Conservation (phyloP, 1,140 invertebrate species). For the Lordiphosa clarofinis region DNA sequence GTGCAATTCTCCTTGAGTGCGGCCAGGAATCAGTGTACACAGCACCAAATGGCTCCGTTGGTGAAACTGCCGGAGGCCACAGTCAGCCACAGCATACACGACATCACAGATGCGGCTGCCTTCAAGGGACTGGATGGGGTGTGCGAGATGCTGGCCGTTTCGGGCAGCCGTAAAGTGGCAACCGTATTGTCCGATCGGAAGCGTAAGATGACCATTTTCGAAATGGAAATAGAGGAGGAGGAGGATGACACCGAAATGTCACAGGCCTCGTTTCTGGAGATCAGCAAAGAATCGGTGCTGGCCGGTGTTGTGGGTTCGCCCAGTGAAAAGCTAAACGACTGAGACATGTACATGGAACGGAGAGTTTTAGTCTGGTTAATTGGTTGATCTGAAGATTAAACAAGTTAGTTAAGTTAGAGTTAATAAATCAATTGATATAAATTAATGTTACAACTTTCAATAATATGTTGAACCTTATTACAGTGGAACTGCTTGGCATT, state of each 20-base stretch:
- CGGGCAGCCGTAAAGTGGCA: constrained; percentile 92
- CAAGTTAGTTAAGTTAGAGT: too few species aligned
- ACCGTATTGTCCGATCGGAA: constrained; percentile 90
- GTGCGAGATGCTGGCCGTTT: constrained; percentile 88
- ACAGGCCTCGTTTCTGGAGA: constrained; percentile 74
- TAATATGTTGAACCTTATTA: too few species aligned
- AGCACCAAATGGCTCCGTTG: constrained; percentile 67
- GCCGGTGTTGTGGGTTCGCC: constrained; percentile 24
- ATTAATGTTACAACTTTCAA: too few species aligned
- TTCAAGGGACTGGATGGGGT: constrained; percentile 87
- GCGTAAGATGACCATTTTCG: constrained; percentile 91
- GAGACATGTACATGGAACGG: too few species aligned
- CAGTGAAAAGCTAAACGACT: constrained; percentile 14
- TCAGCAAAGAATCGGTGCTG: constrained; percentile 70
- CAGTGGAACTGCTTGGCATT: too few species aligned
- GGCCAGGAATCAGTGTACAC: constrained; percentile 78
- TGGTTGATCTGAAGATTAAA: too few species aligned
- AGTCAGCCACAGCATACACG: constrained; percentile 80
- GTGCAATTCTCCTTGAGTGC: constrained; percentile 84
- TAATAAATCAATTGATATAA: too few species aligned
- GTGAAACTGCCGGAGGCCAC: constrained; percentile 81
- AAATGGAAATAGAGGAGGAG: constrained; percentile 96
- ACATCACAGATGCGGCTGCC: constrained; percentile 80
- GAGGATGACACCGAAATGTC: constrained; percentile 88
- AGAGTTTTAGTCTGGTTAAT: too few species aligned